phyloP scores from a whole-genome alignment of 2,888 invertebrate genomes.

The Poecilus cupreus region DNA sequence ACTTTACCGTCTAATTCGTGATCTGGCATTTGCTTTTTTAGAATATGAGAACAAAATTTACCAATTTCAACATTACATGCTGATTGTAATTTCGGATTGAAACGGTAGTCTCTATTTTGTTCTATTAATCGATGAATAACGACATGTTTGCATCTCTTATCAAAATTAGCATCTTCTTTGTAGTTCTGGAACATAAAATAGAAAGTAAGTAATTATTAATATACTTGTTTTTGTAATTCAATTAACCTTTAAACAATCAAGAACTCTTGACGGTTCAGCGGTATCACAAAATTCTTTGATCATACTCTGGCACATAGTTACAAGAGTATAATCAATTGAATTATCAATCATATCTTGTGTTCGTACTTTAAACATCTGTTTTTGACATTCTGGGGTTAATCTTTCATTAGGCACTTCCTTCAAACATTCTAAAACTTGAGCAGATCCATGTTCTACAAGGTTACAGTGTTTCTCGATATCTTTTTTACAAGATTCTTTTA shows the following conservation, averaged over 20 bases:
- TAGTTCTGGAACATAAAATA: constrained; percentile 74
- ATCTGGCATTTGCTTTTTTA: constrained; percentile 76
- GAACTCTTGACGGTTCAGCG: constrained; percentile 80
- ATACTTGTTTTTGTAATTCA: too few species aligned
- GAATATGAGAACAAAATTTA: constrained; percentile 74
- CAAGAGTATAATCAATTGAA: constrained; percentile 89
- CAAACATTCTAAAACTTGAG: constrained; percentile 86
- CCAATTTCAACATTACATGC: constrained; percentile 89
- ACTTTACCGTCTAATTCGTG: constrained; percentile 89
- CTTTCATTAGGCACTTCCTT: constrained; percentile 77
- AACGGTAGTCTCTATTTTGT: constrained; percentile 91
- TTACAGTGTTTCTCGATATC: constrained; percentile 87
- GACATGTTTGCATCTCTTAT: constrained; percentile 87
- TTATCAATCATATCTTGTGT: constrained; percentile 91
- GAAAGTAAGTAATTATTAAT: too few species aligned
- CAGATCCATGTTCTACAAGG: constrained; percentile 80
- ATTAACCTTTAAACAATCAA: constrained; percentile 82
- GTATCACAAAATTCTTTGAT: constrained; percentile 89
- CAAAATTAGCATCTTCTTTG: constrained; percentile 86
- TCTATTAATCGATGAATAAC: constrained; percentile 93
- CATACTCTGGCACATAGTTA: constrained; percentile 90
- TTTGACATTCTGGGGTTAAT: constrained; percentile 83
- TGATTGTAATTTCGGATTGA: constrained; percentile 88
- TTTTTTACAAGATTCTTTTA: constrained; percentile 86
- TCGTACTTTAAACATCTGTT: constrained; percentile 88